Conservation (phyloP, 2,888 invertebrate genomes). For the Laothoe populi region DNA sequence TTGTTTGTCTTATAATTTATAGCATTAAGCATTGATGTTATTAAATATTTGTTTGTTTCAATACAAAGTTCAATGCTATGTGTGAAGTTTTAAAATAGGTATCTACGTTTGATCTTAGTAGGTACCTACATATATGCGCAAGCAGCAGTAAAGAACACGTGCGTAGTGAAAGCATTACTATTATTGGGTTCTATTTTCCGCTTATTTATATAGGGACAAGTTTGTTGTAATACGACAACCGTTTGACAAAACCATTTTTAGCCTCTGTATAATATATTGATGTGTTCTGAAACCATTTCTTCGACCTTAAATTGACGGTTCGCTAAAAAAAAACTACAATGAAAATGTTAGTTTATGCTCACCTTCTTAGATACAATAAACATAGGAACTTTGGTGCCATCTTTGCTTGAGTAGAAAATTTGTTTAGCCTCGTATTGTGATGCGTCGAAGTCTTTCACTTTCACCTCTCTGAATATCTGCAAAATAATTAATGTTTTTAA, state of each 20-base stretch:
- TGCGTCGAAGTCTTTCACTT: slow-evolving; percentile 92
- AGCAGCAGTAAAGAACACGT: not conserved
- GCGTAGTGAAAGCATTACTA: not conserved
- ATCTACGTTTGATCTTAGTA: too few relatives aligned
- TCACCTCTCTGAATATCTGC: slow-evolving; percentile 93
- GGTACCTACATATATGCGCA: not conserved
- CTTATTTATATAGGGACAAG: not conserved
- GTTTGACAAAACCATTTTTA: not conserved
- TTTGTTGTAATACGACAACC: not conserved
- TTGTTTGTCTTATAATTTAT: not conserved
- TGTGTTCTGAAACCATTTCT: not conserved
- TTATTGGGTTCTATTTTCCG: not conserved
- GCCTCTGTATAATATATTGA: not conserved
- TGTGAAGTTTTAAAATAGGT: too few relatives aligned
- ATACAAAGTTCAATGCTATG: too few relatives aligned
- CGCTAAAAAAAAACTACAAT: not conserved
- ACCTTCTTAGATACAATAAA: slow-evolving; percentile 94
- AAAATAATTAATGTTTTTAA: slow-evolving; percentile 31
- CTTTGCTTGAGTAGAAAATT: slow-evolving; percentile 96
- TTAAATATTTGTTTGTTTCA: not conserved
- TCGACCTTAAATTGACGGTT: not conserved
- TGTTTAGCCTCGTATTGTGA: slow-evolving; percentile 93
- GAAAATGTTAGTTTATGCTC: slow-evolving; percentile 34
- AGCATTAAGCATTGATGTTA: not conserved
- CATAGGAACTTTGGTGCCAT: slow-evolving; percentile 98